Evolutionary conservation across 2,113 vertebrate species (phyloP).

Genomic region (Pollachius pollachius): DNA sequence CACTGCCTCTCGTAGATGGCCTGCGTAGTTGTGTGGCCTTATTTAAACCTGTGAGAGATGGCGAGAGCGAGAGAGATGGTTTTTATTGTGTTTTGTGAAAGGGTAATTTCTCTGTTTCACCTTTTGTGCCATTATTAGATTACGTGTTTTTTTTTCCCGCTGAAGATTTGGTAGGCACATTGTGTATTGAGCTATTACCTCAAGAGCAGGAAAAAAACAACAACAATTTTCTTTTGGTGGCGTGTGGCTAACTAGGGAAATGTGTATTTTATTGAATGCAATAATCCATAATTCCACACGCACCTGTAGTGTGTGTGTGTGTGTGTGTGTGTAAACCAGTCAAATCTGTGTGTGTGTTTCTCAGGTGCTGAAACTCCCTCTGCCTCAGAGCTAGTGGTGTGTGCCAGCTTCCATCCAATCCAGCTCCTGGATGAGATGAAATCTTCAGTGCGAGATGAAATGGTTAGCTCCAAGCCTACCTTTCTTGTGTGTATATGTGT

Average conservation of each 20-base stretch:
- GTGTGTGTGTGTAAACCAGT: slow-evolving; percentile 6
- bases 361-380: slow-evolving; percentile 25
- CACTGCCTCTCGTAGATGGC: slow-evolving; percentile 16
- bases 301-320: no score
- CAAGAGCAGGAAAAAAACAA: no score
- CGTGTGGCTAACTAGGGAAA: no score
- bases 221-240: no score
- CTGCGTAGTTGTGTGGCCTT: slow-evolving; percentile 14
- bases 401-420: slow-evolving; percentile 77
- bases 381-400: slow-evolving; percentile 72
- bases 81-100: not conserved
- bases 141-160: no score
- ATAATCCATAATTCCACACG: not conserved
- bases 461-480: slow-evolving; percentile 69
- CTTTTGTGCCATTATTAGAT: no score
- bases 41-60: not conserved
- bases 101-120: not conserved
- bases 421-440: slow-evolving; percentile 72
- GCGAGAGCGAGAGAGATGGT: not conserved
- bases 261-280: no score
- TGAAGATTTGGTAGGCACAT: no score
- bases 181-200: no score
- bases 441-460: slow-evolving; percentile 71
- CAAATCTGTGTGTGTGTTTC: slow-evolving; percentile 13
- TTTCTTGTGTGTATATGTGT: no score